Base-by-base conservation (phyloP, 1,140 invertebrate species). In the Drosophila leontia region DNA sequence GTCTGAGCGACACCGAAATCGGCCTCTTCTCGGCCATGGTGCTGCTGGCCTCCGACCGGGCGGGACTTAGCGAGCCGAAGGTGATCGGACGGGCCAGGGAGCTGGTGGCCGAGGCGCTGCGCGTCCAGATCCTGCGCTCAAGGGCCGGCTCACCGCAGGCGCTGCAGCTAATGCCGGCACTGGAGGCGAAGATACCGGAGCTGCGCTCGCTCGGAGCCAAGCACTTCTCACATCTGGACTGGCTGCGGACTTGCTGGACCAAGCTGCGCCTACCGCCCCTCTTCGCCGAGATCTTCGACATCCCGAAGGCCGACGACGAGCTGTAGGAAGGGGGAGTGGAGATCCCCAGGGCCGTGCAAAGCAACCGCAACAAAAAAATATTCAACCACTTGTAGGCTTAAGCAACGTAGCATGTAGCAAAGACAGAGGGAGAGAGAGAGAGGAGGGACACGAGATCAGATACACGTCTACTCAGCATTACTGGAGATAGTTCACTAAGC, bases 241-340 rank as follows among this genome's bases (percentile, higher is more conserved):
- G 98, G 97, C 98, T 98, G 92, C 95, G 98, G 70, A 93, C 95
- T 65, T 96, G 98, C 93, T 99, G 98, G 98, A 95, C 95, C 62
- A 96, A 96, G 81, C 94, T 98, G 39, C 95, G 95, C 69, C 94
- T 99, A 82, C 98, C 98, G 37, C 97, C 98, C 2, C 95, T 99
- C 41, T 99, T 98, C 93, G 97, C 98, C 29, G 98, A 99, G 94
- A 99, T 99, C 82, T 99, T 99, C 93, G 98, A 99, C 95, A 99
- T 99, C 94, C 98, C 98, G 51, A 98, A 97, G 93, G 96, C 95
- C 90, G 96, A 97, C 87, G 96, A 97, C 57, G 92, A 93, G 80
- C 75, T 91, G 68, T 92, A 90, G 75, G 48, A 50, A 3, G 45
- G 35, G 51, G 11, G 35, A 35, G 39, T 19, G 15, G 12, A 42